Percentiles rank a stretch among this genome's conserved stretches.
Evolutionary conservation across 1,140 invertebrate genomes (phyloP).

Genomic region (Cydia pomonella): DNA sequence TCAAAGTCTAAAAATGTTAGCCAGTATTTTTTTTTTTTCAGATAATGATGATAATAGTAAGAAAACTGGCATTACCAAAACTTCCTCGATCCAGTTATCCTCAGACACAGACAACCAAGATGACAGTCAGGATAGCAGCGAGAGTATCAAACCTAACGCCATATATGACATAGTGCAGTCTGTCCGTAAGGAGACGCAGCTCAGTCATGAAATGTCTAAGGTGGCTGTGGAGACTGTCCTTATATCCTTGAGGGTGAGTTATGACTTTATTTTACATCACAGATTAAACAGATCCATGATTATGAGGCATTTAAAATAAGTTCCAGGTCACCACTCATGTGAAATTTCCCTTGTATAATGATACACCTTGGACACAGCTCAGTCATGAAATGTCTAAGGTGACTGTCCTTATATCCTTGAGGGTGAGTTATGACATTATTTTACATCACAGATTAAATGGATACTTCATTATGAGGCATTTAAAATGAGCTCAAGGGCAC

Average conservation of each 20-base stretch:
- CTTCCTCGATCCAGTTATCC: slow-evolving; percentile 64
- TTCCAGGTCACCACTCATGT: no score
- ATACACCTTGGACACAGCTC: slow-evolving; percentile 91
- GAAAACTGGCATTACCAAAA: slow-evolving; percentile 47
- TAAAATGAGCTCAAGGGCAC: no score
- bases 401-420: slow-evolving; percentile 86
- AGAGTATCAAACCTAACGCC: slow-evolving; percentile 78
- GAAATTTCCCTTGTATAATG: no score
- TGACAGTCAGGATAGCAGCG: slow-evolving; percentile 73
- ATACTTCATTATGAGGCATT: no score
- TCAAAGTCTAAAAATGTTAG: no score
- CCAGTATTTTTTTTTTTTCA: slow-evolving; percentile 36
- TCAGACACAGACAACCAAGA: slow-evolving; percentile 74
- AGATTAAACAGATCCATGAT: neutral
- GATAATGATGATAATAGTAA: slow-evolving; percentile 52
- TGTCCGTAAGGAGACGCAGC: slow-evolving; percentile 90
- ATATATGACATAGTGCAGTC: slow-evolving; percentile 89
- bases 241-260: slow-evolving; percentile 81
- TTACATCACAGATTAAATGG: neutral
- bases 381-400: slow-evolving; percentile 93
- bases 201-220: slow-evolving; percentile 93
- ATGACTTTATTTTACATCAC: slow-evolving; percentile 16
- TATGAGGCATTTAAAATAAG: no score
- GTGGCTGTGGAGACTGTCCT: slow-evolving; percentile 91
- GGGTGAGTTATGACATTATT: slow-evolving; percentile 53